These are phyloP conservation scores for Pristionchus fissidentatus DNA, from an alignment of 2,888 invertebrate species.

Conservation along the genomic window DNA sequence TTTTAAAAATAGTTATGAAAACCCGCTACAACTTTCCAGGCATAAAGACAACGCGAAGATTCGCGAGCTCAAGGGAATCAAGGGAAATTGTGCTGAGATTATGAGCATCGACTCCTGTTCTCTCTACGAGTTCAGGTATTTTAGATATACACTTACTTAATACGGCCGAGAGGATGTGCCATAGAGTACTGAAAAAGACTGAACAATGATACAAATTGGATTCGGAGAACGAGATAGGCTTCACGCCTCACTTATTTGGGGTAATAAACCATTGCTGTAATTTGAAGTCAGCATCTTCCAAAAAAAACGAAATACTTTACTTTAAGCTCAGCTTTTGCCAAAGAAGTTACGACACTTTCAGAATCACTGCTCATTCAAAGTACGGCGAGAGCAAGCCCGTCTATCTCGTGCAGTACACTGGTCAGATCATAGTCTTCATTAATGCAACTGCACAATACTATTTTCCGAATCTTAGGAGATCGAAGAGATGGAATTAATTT, in stretches of 20 bases:
- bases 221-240: no score
- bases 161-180: no score
- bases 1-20: no score
- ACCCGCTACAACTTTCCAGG: constrained; percentile 51
- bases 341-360: no score
- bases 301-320: no score
- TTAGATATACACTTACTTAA: neutral
- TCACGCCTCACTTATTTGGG: no score
- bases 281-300: no score
- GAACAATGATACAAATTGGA: no score
- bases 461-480: neutral
- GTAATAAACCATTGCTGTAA: no score
- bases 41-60: constrained; percentile 65
- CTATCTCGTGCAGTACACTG: constrained; percentile 73
- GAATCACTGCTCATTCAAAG: constrained; percentile 72
- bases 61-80: constrained; percentile 66
- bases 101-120: constrained; percentile 74
- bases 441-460: neutral
- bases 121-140: constrained; percentile 68
- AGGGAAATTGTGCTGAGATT: constrained; percentile 68
- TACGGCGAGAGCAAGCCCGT: constrained; percentile 74
- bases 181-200: no score
- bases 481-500: neutral
- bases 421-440: constrained; percentile 51
- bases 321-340: no score